phyloP scores from a whole-genome alignment of 1,140 invertebrate genomes.

The Physella acuta region DNA sequence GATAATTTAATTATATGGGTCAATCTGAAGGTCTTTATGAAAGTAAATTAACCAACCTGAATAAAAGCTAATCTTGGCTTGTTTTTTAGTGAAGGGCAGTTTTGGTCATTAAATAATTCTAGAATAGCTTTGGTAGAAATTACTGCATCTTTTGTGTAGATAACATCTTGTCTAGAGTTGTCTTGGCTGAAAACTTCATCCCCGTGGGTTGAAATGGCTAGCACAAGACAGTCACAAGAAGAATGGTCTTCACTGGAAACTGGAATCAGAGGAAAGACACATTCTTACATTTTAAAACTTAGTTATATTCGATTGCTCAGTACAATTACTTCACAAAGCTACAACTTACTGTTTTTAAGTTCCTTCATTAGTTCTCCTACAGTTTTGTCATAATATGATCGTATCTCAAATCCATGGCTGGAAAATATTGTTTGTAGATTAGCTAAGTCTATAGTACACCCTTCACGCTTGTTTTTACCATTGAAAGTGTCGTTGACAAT shows the following conservation, averaged over 20 bases:
- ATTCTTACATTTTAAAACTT: neutral
- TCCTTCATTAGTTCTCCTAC: neutral
- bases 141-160: conserved; percentile 72
- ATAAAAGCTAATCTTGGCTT: conserved; percentile 52
- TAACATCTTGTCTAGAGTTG: conserved; percentile 27
- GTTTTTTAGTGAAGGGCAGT: conserved; percentile 33
- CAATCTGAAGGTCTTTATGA: too few species aligned
- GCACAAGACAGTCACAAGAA: conserved; percentile 33
- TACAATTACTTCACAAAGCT: too few species aligned
- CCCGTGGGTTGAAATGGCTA: conserved; percentile 74
- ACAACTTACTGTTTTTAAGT: neutral
- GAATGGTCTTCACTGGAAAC: conserved; percentile 19
- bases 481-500: neutral
- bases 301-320: neutral
- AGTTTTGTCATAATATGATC: neutral
- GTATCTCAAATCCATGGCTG: neutral
- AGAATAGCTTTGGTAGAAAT: conserved; percentile 70
- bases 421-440: neutral
- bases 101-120: conserved; percentile 71
- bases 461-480: neutral
- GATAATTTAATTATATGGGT: too few species aligned
- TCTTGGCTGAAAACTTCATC: conserved; percentile 68
- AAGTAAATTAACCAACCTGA: too few species aligned
- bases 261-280: neutral
- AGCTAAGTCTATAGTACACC: neutral